Evolutionary conservation across 2,113 vertebrate species (phyloP), one percentile per base, ranked within the genome.

Genomic region (Podiceps cristatus): DNA sequence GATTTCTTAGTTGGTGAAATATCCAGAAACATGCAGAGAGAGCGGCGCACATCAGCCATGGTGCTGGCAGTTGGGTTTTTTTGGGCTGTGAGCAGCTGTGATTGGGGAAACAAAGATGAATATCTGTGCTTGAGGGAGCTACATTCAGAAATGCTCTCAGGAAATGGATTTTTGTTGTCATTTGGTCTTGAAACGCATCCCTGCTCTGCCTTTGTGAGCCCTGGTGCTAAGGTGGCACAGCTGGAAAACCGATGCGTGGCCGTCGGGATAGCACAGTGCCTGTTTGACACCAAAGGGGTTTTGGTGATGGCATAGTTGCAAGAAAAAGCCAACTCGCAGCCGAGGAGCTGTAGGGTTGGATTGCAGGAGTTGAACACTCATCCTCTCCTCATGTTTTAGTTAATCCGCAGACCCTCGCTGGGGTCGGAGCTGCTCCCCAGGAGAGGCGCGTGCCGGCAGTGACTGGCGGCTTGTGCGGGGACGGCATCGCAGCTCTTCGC

Each of bases 181-280:
- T 35, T 47, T 3, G 31, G 13, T n/a, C 40, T n/a, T 17, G 25
- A 62, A 62, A 18, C 4, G 0, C 42, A 6, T 58, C 14, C 40
- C 9, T 17, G 55, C 53, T 49, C 71, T 72, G 71, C 66, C 24
- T 50, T 37, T 10, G 4, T 2, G 2, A 78, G 56, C 37, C 66
- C 6, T 27, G 20, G 9, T 15, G 60, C 40, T 55, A 44, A 27
- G 5, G 2, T 6, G 23, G n/a, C 47, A 11, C 44, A 68, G 28
- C 53, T 0, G 2, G 63, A 45, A 50, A 59, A 33, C 8, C 1
- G 1, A 27, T 4, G 2, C 5, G 3, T n/a, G 18, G 37, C 53
- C 19, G 1, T 29, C 4, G 1, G 35, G 56, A 35, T 2, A 5
- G 35, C n/a, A 16, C 0, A 3, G 33, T 3, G 4, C 13, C 35